These are phyloP conservation scores for Agrotis puta DNA, from an alignment of 2,888 invertebrate genomes.

Conservation along the genomic window DNA sequence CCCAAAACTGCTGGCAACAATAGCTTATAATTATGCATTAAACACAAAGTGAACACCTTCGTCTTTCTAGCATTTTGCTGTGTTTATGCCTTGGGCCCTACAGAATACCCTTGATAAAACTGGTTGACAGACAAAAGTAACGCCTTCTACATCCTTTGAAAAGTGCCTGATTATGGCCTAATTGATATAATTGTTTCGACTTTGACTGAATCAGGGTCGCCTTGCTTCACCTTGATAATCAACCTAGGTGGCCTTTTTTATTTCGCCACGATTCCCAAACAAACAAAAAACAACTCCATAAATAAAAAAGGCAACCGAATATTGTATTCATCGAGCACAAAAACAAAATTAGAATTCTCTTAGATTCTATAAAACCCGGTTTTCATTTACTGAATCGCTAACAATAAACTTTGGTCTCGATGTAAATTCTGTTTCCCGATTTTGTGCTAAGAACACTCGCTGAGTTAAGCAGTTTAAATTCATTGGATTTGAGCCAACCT, in stretches of 20 bases:
- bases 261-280: not conserved
- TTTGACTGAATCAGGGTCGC: too few relatives aligned
- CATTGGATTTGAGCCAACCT: constrained; percentile 43
- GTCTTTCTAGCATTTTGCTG: too few relatives aligned
- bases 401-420: constrained; percentile 45
- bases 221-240: too few relatives aligned
- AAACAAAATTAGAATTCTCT: constrained; percentile 50
- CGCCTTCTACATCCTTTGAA: too few relatives aligned
- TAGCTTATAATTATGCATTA: too few relatives aligned
- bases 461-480: constrained; percentile 37
- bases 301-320: constrained; percentile 22
- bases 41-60: too few relatives aligned
- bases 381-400: constrained; percentile 52
- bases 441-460: constrained; percentile 10
- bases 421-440: constrained; percentile 48
- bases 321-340: constrained; percentile 25
- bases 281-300: not conserved
- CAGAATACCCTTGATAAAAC: too few relatives aligned
- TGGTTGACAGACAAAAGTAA: too few relatives aligned
- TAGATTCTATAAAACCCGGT: constrained; percentile 31
- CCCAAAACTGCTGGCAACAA: too few relatives aligned
- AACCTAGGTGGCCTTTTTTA: not conserved
- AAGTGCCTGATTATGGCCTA: too few relatives aligned
- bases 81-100: too few relatives aligned
- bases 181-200: too few relatives aligned